Conservation (phyloP, 2,888 invertebrate genomes). For the Lypha dubia region DNA sequence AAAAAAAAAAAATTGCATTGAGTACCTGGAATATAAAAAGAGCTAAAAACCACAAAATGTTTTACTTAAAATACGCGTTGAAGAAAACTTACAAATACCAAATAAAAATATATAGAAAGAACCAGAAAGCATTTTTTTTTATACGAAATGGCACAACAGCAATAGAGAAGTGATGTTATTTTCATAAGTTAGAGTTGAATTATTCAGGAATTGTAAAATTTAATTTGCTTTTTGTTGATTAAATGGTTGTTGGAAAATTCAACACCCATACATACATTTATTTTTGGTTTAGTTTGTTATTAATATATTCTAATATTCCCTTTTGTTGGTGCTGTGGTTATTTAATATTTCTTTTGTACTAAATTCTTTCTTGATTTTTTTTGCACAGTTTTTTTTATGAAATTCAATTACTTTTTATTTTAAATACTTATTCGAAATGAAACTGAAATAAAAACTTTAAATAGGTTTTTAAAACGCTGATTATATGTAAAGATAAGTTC, state of each 20-base stretch:
- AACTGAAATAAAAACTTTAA: too few relatives aligned
- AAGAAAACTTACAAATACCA: slow-evolving; percentile 16
- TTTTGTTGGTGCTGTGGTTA: not conserved
- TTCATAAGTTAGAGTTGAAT: slow-evolving; percentile 26
- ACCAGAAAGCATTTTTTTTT: slow-evolving; percentile 34
- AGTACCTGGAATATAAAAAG: slow-evolving; percentile 9
- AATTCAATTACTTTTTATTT: too few relatives aligned
- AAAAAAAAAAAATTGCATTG: slow-evolving; percentile 17
- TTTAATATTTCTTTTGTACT: not conserved
- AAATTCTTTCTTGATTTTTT: too few relatives aligned
- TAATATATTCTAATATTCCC: not conserved
- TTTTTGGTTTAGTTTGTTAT: not conserved
- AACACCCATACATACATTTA: too few relatives aligned
- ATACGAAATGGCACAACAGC: not conserved
- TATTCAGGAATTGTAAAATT: slow-evolving; percentile 39
- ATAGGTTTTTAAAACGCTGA: too few relatives aligned
- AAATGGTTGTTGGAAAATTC: too few relatives aligned
- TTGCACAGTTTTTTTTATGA: too few relatives aligned
- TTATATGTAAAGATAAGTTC: too few relatives aligned
- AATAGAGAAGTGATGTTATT: slow-evolving; percentile 25
- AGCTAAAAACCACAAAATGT: slow-evolving; percentile 20
- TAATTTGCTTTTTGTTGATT: not conserved
- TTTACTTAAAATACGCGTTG: slow-evolving; percentile 27
- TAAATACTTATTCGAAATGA: too few relatives aligned
- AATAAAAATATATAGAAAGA: not conserved